Evolutionary conservation across 1,140 invertebrate genomes (phyloP), one percentile per base, ranked within the genome.

Genomic region (Lucilia sericata): DNA sequence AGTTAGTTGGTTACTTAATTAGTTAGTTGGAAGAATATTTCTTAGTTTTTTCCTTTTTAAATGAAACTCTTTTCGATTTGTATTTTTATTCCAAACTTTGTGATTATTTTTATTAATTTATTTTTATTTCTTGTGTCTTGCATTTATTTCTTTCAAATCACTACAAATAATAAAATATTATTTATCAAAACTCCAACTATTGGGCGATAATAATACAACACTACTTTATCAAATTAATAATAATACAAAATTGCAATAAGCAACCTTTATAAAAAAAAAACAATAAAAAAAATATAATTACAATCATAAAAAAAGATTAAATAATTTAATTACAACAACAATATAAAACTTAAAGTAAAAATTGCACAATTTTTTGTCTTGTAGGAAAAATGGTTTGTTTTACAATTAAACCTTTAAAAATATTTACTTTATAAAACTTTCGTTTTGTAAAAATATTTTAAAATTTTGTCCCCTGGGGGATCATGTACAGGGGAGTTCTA

Each of bases 31-130:
- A 2, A 30, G 25, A 2, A 30, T 2, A 30, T 30, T 30, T 1
- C 3, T 2, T 3, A 30, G 25, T 30, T 30, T 30, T 30, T 30
- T 30, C 25, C 3, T 30, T 30, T 30, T 30, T 30, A 60, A 60
- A 60, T n/a, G n/a, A 60, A n/a, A 60, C 13, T 42, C 55, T 0
- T 60, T 60, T 17, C 9, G 10, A 25, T 70, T 25, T 8, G 10
- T 70, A 55, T 70, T 70, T 70, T 70, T 25, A 25, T 70, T 19
- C 19, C 65, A 70, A 70, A 70, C 19, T 21, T 21, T 8, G 25
- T 70, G 65, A 21, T 70, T 70, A 70, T 70, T 70, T 70, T 70
- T 70, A 70, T 70, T 70, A 10, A 25, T 70, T 70, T 70, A 21
- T 21, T n/a, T 17, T 70, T 25, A 70, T 21, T 25, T 25, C 7